Percentiles rank a stretch among this genome's conserved stretches.
These are phyloP conservation scores for Microctenopoma lineatum DNA, from an alignment of 2,797 vertebrate genomes.

Conservation along the genomic window DNA sequence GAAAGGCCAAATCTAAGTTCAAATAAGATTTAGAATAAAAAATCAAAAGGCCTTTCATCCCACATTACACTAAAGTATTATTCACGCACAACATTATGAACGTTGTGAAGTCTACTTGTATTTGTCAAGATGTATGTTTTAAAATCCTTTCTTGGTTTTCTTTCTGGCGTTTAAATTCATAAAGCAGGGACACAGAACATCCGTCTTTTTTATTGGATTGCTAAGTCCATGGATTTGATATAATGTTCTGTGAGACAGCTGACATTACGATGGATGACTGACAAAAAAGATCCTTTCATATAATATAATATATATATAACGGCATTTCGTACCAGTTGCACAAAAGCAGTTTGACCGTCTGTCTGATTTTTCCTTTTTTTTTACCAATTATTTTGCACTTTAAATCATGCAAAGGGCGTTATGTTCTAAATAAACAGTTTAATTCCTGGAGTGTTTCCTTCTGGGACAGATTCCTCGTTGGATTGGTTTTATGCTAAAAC, in stretches of 20 bases:
- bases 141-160: neutral
- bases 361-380: neutral
- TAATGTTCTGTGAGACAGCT: neutral
- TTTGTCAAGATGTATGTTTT: neutral
- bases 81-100: conserved; percentile 7
- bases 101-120: neutral
- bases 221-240: neutral
- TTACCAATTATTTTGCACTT: neutral
- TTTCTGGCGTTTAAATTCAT: neutral
- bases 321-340: neutral
- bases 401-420: neutral
- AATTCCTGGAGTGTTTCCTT: neutral
- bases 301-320: no score
- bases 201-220: neutral
- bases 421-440: neutral
- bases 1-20: conserved; percentile 62
- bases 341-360: neutral
- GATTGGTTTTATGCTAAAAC: conserved; percentile 1
- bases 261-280: neutral
- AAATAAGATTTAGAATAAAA: conserved; percentile 59
- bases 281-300: neutral
- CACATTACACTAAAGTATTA: conserved; percentile 26
- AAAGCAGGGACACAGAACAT: neutral
- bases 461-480: neutral
- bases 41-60: conserved; percentile 43